A percentile compares a stretch with the other conserved stretches of the same genome.
These are phyloP conservation scores for Phortica variegata DNA, from an alignment of 1,140 invertebrate genomes.

Conservation along the genomic window DNA sequence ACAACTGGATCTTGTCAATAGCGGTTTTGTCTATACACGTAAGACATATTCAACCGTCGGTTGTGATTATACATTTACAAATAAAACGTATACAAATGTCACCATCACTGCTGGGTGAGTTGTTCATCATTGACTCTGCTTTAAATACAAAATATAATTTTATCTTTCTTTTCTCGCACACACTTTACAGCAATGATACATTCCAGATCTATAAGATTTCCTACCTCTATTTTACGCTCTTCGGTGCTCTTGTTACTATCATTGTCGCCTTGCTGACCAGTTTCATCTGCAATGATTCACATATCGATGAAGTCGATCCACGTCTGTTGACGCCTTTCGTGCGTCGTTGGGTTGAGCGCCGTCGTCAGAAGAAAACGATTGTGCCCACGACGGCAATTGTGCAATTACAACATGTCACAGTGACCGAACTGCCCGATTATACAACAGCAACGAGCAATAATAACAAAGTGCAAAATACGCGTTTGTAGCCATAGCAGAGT, in stretches of 20 bases:
- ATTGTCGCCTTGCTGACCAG: slow-evolving; percentile 64
- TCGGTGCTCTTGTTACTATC: slow-evolving; percentile 68
- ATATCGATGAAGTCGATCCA: slow-evolving; percentile 63
- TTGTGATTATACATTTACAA: slow-evolving; percentile 65
- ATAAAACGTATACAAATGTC: too few relatives aligned
- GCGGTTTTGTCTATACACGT: slow-evolving; percentile 62
- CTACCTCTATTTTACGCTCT: slow-evolving; percentile 68
- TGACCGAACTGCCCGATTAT: too few relatives aligned
- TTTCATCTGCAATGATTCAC: slow-evolving; percentile 60
- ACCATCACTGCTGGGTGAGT: too few relatives aligned
- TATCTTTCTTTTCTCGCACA: slow-evolving; percentile 3
- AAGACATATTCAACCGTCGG: slow-evolving; percentile 70
- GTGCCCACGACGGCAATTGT: slow-evolving; percentile 22
- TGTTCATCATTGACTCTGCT: too few relatives aligned
- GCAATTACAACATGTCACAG: too few relatives aligned
- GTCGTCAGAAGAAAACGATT: slow-evolving; percentile 24
- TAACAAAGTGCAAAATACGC: too few relatives aligned
- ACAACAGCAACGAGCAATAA: too few relatives aligned
- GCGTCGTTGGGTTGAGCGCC: slow-evolving; percentile 62
- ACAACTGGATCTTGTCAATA: slow-evolving; percentile 69
- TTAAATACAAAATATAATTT: neutral
- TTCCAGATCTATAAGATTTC: slow-evolving; percentile 60
- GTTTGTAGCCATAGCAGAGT: too few relatives aligned
- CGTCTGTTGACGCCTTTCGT: slow-evolving; percentile 69
- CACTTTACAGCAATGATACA: slow-evolving; percentile 9